Evolutionary conservation across 2,797 vertebrate species (phyloP), one percentile per base, ranked within the genome.

Genomic region (Platyrinchus mystaceus): DNA sequence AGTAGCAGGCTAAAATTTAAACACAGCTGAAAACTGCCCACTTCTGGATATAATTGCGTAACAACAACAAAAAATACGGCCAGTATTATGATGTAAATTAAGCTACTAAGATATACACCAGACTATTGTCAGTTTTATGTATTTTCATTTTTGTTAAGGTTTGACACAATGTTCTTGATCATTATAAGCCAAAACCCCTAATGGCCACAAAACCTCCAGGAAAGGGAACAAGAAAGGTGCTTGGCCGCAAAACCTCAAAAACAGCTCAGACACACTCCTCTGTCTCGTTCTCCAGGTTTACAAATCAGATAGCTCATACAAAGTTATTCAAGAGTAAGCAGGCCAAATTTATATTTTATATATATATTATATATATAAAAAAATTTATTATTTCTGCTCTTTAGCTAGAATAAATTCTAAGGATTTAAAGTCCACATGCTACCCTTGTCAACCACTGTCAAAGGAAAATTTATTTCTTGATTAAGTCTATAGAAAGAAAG

Each of bases 391-490:
- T n/a, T 47, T 50, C 41, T 90, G 36, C 18, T 87, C 39, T 94
- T 89, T 28, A 79, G 12, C 22, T 81, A 73, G 44, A 81, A 86
- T 62, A 58, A 87, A 88, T 91, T 68, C 44, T 55, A 84, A 68
- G 58, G 23, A 66, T 88, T 85, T 55, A 28, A 68, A 68, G 41
- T 36, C 53, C 32, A 71, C 22, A 7, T n/a, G 11, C n/a, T 81
- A 34, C 26, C 41, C 44, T 60, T 60, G 87, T 11, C 34, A 50
- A 49, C 34, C 14, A 53, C 13, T 58, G 14, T 23, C 32, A 80
- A 34, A 83, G 52, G 77, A 87, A 89, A 62, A 94, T 74, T 84
- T 63, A 92, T 77, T 94, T 96, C 77, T 89, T 16, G 23, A 88
- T 9, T 23, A 62, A 49, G 23, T 34, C 14, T 85, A 58, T 10